Conservation (phyloP, 2,797 vertebrate species). For the Arrhamphus sclerolepis region DNA sequence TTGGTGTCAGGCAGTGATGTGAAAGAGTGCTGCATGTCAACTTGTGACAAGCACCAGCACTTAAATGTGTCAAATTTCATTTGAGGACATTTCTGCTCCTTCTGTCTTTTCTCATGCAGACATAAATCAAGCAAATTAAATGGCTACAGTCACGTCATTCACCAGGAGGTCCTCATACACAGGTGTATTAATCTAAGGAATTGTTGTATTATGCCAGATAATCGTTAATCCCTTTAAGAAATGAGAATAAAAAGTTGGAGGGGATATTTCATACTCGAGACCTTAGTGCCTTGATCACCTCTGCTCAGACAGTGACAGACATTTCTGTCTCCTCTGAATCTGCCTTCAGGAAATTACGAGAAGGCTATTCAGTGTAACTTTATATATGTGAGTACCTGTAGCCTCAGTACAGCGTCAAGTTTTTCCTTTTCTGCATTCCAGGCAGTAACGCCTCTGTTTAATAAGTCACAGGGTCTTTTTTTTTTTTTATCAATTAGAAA, state of each 20-base stretch:
- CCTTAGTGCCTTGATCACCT: slow-evolving; percentile 2
- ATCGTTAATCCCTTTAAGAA: background rate
- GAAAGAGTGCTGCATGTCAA: background rate
- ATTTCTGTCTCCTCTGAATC: background rate
- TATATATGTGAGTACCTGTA: slow-evolving; percentile 2
- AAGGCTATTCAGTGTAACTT: background rate
- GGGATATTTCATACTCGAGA: background rate
- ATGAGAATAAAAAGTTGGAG: background rate
- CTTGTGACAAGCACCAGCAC: background rate
- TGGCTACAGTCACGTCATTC: too few relatives aligned
- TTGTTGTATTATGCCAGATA: background rate
- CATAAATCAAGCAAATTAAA: too few relatives aligned
- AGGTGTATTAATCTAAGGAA: background rate
- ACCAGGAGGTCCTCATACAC: too few relatives aligned
- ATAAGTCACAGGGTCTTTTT: background rate
- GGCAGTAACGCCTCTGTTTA: background rate
- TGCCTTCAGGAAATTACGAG: background rate
- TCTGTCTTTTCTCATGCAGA: too few relatives aligned
- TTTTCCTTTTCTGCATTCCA: background rate
- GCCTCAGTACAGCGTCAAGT: too few relatives aligned
- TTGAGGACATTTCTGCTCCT: too few relatives aligned
- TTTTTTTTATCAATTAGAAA: background rate
- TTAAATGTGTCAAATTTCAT: too few relatives aligned
- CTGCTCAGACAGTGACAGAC: background rate
- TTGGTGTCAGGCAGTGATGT: background rate